Base-by-base conservation (phyloP, 2,797 vertebrate genomes). In the Synaphobranchus kaupii region DNA sequence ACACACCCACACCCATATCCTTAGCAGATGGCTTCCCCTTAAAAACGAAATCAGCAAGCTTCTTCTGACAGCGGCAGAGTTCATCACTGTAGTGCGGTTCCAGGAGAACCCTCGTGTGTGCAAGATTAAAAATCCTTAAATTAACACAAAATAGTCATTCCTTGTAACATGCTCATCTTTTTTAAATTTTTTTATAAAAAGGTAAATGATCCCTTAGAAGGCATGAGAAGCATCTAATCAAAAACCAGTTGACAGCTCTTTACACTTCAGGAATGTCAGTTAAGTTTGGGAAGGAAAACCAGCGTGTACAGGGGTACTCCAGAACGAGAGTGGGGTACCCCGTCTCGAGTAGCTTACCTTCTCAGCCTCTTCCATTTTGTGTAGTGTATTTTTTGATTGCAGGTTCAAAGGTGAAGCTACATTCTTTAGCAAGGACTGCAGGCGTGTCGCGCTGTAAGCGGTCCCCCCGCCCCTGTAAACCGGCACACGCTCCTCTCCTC, bases 381-480 rank as follows among this genome's bases (percentile, higher is more conserved):
- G 9, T 31, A 8, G 84, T 90, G 90, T 68, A 68, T 31, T 68
- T 31, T 68, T 22, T 68, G 66, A n/a, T 31, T 6, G 17, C 7
- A 68, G 66, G 66, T 31, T 1, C n/a, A 68, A n/a, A 10, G 66
- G n/a, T 68, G 25, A 5, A 68, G 25, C 66, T 68, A 68, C 66
- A 68, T 68, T 68, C 66, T 68, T 13, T 20, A 68, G 89, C 91
- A 85, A 92, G 20, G 84, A 84, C 91, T 89, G 86, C 48, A 89
- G 91, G 66, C 2, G 25, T 68, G 66, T 68, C 1, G 28, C n/a
- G 20, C n/a, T 68, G 66, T 68, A 7, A 68, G 7, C 9, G 66
- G 25, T 68, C 25, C 54, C 54, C 54, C 54, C 15, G 54, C 54
- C 54, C 54, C 66, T 8, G n/a, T 68, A 68, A n/a, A n/a, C 66